Evolutionary conservation across 1,140 invertebrate genomes (phyloP).

Genomic region (Drosophila littoralis): DNA sequence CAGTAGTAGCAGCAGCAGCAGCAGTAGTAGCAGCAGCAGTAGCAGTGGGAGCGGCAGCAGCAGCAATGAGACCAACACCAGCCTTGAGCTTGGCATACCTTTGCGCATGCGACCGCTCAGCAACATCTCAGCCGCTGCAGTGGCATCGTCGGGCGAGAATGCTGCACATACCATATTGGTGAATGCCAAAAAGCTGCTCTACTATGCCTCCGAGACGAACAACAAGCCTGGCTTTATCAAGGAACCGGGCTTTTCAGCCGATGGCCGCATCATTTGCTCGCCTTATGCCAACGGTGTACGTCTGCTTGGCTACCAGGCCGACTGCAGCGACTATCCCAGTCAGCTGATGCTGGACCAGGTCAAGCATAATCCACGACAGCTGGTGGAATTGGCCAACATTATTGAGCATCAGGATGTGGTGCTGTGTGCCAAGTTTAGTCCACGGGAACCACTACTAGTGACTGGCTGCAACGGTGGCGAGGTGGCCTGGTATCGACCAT

Average conservation of each 20-base stretch:
- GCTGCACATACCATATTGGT: slow-evolving; percentile 86
- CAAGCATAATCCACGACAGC: slow-evolving; percentile 81
- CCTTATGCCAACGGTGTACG: slow-evolving; percentile 94
- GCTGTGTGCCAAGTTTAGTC: slow-evolving; percentile 96
- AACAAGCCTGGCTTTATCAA: slow-evolving; percentile 94
- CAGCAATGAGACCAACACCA: slow-evolving; percentile 32
- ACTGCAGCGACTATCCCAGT: slow-evolving; percentile 92
- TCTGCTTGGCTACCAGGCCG: slow-evolving; percentile 91
- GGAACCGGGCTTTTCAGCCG: slow-evolving; percentile 94
- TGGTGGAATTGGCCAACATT: slow-evolving; percentile 88
- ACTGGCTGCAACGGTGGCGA: slow-evolving; percentile 94
- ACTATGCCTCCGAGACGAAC: slow-evolving; percentile 94
- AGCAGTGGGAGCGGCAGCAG: slow-evolving; percentile 31
- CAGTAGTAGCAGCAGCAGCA: slow-evolving; percentile 40
- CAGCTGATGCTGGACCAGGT: slow-evolving; percentile 84
- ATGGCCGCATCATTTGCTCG: slow-evolving; percentile 95
- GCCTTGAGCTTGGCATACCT: slow-evolving; percentile 43
- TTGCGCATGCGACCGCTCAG: slow-evolving; percentile 47
- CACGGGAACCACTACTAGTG: slow-evolving; percentile 92
- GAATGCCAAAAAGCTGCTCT: slow-evolving; percentile 91
- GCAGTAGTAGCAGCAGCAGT: slow-evolving; percentile 26
- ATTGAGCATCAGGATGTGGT: slow-evolving; percentile 92
- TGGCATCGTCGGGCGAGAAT: slow-evolving; percentile 17
- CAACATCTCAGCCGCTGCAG: slow-evolving; percentile 5
- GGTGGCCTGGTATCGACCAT: slow-evolving; percentile 95